These are phyloP conservation scores for Psilopsiagon aurifrons DNA, from an alignment of 2,113 vertebrate genomes.

Conservation along the genomic window DNA sequence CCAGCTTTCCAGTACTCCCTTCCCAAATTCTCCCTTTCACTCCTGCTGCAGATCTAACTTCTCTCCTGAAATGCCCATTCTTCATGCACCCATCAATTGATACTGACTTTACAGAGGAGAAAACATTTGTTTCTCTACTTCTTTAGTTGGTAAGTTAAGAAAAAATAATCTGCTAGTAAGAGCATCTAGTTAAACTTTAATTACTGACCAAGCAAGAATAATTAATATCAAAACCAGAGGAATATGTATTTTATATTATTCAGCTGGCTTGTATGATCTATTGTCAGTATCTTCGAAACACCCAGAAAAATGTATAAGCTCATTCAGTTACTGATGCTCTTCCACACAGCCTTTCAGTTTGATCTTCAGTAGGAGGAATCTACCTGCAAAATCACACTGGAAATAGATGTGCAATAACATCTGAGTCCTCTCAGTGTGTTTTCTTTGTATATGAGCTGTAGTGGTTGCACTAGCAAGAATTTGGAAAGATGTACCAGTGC, in stretches of 20 bases:
- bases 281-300: neutral
- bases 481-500: neutral
- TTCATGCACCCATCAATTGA: rapidly evolving
- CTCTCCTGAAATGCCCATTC: neutral
- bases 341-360: neutral
- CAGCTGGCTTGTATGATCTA: neutral
- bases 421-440: neutral
- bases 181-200: neutral
- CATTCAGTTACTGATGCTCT: neutral
- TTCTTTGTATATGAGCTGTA: neutral
- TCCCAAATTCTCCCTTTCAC: neutral
- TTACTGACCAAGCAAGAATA: neutral
- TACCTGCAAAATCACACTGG: neutral
- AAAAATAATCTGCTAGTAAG: neutral
- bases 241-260: neutral
- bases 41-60: neutral
- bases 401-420: rapidly evolving
- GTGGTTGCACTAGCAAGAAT: neutral
- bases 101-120: neutral
- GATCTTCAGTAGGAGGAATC: neutral
- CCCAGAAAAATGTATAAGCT: neutral
- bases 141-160: neutral
- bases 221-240: neutral
- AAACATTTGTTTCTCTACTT: neutral
- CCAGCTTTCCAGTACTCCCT: neutral